Evolutionary conservation across 1,140 invertebrate species (phyloP).

Genomic region (Drosophila tani): DNA sequence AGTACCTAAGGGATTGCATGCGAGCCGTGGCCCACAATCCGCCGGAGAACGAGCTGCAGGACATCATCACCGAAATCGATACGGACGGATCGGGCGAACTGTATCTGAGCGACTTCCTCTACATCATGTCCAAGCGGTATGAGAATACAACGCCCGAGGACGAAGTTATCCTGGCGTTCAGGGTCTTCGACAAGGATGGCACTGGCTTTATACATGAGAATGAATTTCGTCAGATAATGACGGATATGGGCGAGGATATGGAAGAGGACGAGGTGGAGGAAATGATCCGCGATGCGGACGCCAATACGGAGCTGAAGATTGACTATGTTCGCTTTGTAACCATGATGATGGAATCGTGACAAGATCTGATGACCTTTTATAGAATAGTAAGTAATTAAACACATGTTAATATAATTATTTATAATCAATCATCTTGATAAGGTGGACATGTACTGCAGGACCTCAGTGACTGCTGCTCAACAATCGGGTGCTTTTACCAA

Average conservation of each 20-base stretch:
- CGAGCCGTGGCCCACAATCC: slow-evolving; percentile 56
- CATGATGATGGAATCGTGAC: slow-evolving; percentile 46
- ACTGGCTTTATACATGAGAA: slow-evolving; percentile 58
- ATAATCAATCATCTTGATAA: no score
- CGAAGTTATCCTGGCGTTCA: slow-evolving; percentile 61
- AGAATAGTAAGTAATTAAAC: neutral
- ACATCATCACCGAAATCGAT: slow-evolving; percentile 58
- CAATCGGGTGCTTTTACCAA: neutral
- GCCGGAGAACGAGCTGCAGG: slow-evolving; percentile 49
- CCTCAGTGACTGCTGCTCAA: neutral
- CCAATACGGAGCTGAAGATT: slow-evolving; percentile 63
- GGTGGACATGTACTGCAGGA: neutral
- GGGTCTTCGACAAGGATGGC: slow-evolving; percentile 52
- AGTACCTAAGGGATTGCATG: slow-evolving; percentile 41
- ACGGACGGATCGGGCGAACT: slow-evolving; percentile 54
- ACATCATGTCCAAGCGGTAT: slow-evolving; percentile 58
- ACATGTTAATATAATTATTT: no score
- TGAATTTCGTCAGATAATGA: slow-evolving; percentile 58
- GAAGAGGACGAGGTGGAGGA: slow-evolving; percentile 59
- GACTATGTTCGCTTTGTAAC: slow-evolving; percentile 59
- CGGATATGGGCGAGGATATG: slow-evolving; percentile 46
- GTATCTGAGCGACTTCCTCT: slow-evolving; percentile 57
- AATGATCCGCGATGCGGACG: slow-evolving; percentile 56
- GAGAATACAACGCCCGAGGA: slow-evolving; percentile 49
- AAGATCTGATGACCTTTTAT: neutral